These are phyloP conservation scores for Drosophila differens DNA, from an alignment of 2,888 invertebrate genomes.

Conservation along the genomic window DNA sequence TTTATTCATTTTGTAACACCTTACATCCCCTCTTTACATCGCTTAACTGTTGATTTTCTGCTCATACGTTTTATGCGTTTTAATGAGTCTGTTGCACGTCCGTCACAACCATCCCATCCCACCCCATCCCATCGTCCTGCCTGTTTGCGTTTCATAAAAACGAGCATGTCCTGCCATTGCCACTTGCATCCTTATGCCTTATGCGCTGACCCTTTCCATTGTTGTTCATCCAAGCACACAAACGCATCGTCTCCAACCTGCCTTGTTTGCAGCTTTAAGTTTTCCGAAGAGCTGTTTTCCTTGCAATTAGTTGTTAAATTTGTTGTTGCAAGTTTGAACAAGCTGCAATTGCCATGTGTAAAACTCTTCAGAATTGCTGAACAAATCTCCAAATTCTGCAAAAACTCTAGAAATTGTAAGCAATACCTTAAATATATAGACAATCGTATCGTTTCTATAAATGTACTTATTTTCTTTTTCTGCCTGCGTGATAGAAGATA, in stretches of 20 bases:
- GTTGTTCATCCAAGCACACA: conserved; percentile 34
- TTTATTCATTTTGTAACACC: conserved; percentile 10
- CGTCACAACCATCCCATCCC: neutral
- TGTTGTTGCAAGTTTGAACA: neutral
- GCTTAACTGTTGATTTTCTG: conserved; percentile 61
- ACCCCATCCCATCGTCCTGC: neutral
- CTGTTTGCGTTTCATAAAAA: conserved; percentile 68
- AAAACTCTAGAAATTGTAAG: neutral
- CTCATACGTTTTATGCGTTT: conserved; percentile 73
- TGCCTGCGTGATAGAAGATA: neutral
- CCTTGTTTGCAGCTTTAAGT: conserved; percentile 48
- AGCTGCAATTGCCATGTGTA: conserved; percentile 26
- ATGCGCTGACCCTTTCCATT: conserved; percentile 56
- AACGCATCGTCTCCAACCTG: conserved; percentile 6
- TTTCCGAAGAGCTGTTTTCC: conserved; percentile 73
- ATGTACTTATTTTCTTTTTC: accelerated
- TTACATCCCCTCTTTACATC: neutral
- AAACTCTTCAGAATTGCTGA: conserved; percentile 46
- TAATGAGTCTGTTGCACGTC: conserved; percentile 62
- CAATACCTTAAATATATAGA: neutral
- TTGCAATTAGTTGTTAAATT: conserved; percentile 73
- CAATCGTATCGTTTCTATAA: neutral
- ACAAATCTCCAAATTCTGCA: conserved; percentile 39
- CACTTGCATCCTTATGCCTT: conserved; percentile 20
- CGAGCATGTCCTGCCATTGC: conserved; percentile 49